Evolutionary conservation across 2,113 vertebrate genomes (phyloP), one percentile per base, ranked within the genome.

Genomic region (Dasyurus viverrinus): DNA sequence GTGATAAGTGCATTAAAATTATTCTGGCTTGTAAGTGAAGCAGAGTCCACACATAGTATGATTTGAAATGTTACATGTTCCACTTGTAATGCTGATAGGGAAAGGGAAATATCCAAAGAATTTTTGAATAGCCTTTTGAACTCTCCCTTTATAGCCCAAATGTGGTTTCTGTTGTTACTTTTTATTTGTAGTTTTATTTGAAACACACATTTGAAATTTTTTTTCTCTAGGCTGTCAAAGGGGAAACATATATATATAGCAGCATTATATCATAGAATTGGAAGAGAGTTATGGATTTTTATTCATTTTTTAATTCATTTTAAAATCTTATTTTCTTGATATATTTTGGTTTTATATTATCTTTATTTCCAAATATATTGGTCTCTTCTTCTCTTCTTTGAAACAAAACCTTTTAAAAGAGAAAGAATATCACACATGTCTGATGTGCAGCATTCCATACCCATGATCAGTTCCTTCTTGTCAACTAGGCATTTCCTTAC

Each of bases 11-110:
- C 68, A 84, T n/a, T n/a, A 76, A 7, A 84, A 42, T 84, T 84
- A 93, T 76, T 91, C 95, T 93, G 25, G 90, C 91, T 54, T 93
- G 93, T 93, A 54, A 92, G 91, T 95, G 90, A 55, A 90, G 90
- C 76, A 84, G 55, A n/a, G 76, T 94, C 96, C 54, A 24, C 27
- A 14, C 47, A 7, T 14, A 93, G 8, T 22, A 16, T 89, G 42
- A 89, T 89, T 93, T 90, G 50, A 89, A 92, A 23, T 89, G 54
- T 76, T n/a, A 0, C 48, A 2, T 19, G 2, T 89, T 52, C 91
- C n/a, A 48, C 16, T 90, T 54, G 36, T n/a, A 50, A 22, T 84
- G 53, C 55, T 25, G 52, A 42, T 5, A 26, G 60, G 92, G 6
- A 46, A 30, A 16, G 5, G 0, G 12, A 5, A 36, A 3, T 54